phyloP scores from a whole-genome alignment of 2,888 invertebrate species.

The Ochlodes sylvanus region DNA sequence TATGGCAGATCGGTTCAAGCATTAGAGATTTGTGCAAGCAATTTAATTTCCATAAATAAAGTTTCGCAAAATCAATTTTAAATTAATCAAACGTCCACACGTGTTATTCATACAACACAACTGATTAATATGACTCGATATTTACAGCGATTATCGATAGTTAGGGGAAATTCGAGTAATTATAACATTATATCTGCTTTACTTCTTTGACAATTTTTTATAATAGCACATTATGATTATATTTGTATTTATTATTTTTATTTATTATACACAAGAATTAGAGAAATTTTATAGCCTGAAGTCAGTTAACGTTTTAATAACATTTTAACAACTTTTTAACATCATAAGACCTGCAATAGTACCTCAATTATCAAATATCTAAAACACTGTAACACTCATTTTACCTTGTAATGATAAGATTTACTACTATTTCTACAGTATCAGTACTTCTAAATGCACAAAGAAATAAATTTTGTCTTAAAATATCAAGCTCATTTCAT shows the following conservation, averaged over 20 bases:
- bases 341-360: neutral
- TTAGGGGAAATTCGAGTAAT: no score
- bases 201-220: no score
- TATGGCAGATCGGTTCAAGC: conserved; percentile 10
- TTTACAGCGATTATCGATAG: neutral
- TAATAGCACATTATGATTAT: no score
- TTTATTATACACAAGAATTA: neutral
- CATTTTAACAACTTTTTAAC: neutral
- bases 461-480: neutral
- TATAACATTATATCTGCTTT: no score
- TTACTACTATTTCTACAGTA: neutral
- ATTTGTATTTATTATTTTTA: no score
- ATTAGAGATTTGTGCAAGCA: conserved; percentile 9
- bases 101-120: no score
- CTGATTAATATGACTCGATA: no score
- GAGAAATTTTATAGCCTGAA: neutral
- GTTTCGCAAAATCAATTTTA: neutral
- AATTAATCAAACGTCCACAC: no score
- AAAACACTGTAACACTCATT: neutral
- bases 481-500: neutral
- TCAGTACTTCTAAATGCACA: neutral
- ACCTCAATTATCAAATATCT: neutral
- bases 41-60: neutral
- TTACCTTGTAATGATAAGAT: neutral
- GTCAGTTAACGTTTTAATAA: no score